Base-by-base conservation (phyloP, 2,797 vertebrate species). In the Falco biarmicus region DNA sequence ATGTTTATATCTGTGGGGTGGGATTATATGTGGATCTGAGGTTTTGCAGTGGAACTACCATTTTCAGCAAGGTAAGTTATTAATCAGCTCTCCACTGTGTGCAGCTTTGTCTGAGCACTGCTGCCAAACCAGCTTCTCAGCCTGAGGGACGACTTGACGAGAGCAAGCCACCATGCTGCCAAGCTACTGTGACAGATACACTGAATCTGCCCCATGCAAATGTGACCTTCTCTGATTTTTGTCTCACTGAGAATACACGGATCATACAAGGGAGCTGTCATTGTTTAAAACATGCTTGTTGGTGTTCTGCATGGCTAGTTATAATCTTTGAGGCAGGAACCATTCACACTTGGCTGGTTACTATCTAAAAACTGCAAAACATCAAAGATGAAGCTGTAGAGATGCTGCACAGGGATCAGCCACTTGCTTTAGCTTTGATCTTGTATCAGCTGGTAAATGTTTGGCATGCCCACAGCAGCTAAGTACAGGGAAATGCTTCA, bases 1-100 rank as follows among this genome's bases (percentile, higher is more conserved):
- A 84, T 76, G 47, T 92, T 95, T 86, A 17, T 90, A 93, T 92
- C 83, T 91, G 41, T 89, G 94, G 79, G 57, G 82, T 81, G 73
- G 65, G 54, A 88, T 94, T 90, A 69, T 81, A 56, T 25, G n/a
- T 71, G 51, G 15, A 78, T 56, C 32, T 87, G 60, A 93, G 64
- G 24, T 75, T 95, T 92, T 95, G 50, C 50, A 87, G 54, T 0
- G 3, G 48, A 75, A 45, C 53, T 93, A 65, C 78, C 80, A 71
- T 66, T 95, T 96, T 93, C 70, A 65, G 68, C 34, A 84, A 87
- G 51, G 59, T 34, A 78, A 54, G 9, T 81, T 93, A 89, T 95
- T 95, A 95, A 93, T 96, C 84, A 93, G 21, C 17, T 89, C 60
- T 21, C 66, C 43, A 51, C 26, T 59, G 25, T 5, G 7, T 1